Base-by-base conservation (phyloP, 2,113 vertebrate species). In the Phalacrocorax pelagicus region DNA sequence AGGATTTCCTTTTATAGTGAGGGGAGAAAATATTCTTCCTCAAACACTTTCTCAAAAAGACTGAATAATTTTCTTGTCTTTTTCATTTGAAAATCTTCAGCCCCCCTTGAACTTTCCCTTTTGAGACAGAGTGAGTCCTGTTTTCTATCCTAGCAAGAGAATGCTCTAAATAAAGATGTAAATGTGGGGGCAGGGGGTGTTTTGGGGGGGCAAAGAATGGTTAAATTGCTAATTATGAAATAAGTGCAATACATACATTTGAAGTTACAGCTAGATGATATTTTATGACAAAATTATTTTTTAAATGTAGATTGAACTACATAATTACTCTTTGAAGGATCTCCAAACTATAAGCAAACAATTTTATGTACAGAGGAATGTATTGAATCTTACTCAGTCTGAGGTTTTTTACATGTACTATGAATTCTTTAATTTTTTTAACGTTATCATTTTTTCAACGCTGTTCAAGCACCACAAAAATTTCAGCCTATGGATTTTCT, bases 141-240 rank as follows among this genome's bases (percentile, higher is more conserved):
- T 16, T 73, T 74, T 42, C n/a, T 23, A n/a, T 40, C 26, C 21
- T 15, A 58, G 22, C 14, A 36, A 47, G 21, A 36, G 16, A 42
- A 51, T 27, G 6, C 4, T 66, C 22, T 38, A 52, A 44, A 67
- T 74, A 65, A 73, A 73, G 21, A 79, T 11, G 4, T 46, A 55
- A 54, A 54, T 2, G 34, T 2, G 34, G 24, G 2, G 6, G 23
- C 5, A 4, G 9, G 6, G 6, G 8, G 15, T 69, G 18, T 6
- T 71, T 36, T 54, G 12, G 12, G 18, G 30, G 18, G 15, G 16
- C 12, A 73, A 16, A 69, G 27, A n/a, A 59, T 15, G 17, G 17
- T 24, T 80, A 40, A n/a, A 47, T 36, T 52, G 10, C 5, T 87
- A 36, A 27, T 63, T 88, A 27, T 34, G 23, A 55, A 88, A 34